These are phyloP conservation scores for Addax nasomaculatus DNA, from an alignment of 2,113 vertebrate genomes.

Conservation along the genomic window DNA sequence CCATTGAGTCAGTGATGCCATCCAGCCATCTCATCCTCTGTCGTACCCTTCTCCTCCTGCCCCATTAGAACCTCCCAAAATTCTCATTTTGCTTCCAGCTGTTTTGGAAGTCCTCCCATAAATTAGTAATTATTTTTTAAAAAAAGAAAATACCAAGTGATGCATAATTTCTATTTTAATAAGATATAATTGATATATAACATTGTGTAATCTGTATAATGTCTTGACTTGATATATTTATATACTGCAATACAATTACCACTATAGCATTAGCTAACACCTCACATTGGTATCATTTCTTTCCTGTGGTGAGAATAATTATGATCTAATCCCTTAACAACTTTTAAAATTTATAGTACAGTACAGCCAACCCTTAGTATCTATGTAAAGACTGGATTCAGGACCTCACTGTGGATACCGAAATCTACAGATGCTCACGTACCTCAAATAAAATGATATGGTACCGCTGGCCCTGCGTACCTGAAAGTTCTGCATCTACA, in stretches of 20 bases:
- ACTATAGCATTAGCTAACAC: not conserved
- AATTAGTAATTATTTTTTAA: not conserved
- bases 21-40: no score
- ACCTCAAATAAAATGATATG: not conserved
- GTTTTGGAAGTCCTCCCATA: not conserved
- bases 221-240: not conserved
- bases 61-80: not conserved
- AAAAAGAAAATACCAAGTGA: not conserved
- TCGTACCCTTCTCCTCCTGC: no score
- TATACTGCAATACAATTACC: not conserved
- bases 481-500: not conserved
- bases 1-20: no score
- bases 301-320: not conserved
- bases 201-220: not conserved
- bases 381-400: not conserved
- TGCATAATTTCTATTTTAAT: not conserved
- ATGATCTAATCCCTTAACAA: not conserved
- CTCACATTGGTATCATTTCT: not conserved
- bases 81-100: not conserved
- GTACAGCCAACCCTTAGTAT: not conserved
- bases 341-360: not conserved
- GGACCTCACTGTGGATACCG: not conserved
- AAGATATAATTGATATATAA: not conserved
- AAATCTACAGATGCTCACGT: not conserved
- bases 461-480: not conserved